Percentiles rank a stretch among this genome's conserved stretches.
These are phyloP conservation scores for Lophius piscatorius DNA, from an alignment of 2,113 vertebrate species.

Conservation along the genomic window DNA sequence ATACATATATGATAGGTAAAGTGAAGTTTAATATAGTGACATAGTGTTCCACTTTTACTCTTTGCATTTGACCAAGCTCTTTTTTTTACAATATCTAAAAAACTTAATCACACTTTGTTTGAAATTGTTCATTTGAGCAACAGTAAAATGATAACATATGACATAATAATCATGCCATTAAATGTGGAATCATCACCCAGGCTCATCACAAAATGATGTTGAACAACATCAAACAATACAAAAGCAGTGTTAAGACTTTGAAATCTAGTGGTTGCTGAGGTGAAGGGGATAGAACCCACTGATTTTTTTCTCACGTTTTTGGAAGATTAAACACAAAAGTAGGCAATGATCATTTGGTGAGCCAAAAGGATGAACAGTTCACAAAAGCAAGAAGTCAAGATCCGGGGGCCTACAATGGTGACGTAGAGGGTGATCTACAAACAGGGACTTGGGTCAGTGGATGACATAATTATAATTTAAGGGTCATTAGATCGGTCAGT, in stretches of 20 bases:
- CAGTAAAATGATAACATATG: neutral
- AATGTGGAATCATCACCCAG: slow-evolving; percentile 41
- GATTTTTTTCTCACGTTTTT: slow-evolving; percentile 25
- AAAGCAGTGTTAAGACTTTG: slow-evolving; percentile 49
- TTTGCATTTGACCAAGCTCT: neutral
- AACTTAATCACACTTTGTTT: neutral
- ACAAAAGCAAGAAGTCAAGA: slow-evolving; percentile 59
- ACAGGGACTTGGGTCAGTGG: slow-evolving; percentile 30
- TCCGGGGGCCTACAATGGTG: slow-evolving; percentile 48
- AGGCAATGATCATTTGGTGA: slow-evolving; percentile 43
- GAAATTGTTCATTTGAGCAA: neutral
- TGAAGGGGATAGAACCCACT: slow-evolving; percentile 38
- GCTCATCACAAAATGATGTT: slow-evolving; percentile 29
- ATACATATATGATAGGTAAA: no score
- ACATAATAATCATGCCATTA: neutral
- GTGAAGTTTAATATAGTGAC: no score
- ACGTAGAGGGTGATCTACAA: slow-evolving; percentile 42
- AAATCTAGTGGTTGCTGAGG: slow-evolving; percentile 35
- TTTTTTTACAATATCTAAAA: neutral
- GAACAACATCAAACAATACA: slow-evolving; percentile 39
- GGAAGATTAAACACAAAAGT: slow-evolving; percentile 37
- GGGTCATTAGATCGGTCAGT: slow-evolving; percentile 29
- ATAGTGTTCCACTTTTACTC: no score
- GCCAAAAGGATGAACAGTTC: slow-evolving; percentile 46
- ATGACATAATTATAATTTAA: slow-evolving; percentile 35